phyloP scores from a whole-genome alignment of 2,888 invertebrate genomes.

The Coleophora flavipennella region DNA sequence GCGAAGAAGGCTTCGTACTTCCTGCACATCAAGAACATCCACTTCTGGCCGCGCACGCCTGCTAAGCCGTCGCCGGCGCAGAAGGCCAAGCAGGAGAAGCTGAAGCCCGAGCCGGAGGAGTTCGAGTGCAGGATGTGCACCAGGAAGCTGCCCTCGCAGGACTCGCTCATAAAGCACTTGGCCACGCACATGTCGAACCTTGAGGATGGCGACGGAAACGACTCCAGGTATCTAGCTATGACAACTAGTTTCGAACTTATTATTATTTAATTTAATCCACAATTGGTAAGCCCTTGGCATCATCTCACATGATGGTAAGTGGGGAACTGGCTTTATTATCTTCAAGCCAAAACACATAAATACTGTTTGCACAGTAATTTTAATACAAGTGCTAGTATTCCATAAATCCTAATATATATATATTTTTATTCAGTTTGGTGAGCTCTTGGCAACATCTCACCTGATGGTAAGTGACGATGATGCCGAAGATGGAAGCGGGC shows the following conservation, averaged over 20 bases:
- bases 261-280: too few species aligned
- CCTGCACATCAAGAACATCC: conserved; percentile 40
- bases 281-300: too few species aligned
- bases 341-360: too few species aligned
- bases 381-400: too few species aligned
- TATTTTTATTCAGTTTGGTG: too few species aligned
- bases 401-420: too few species aligned
- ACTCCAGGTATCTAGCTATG: conserved; percentile 33
- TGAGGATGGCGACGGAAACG: conserved; percentile 35
- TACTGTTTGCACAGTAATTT: too few species aligned
- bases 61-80: neutral
- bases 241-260: neutral
- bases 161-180: conserved; percentile 48
- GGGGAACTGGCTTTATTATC: too few species aligned
- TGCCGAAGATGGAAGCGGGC: too few species aligned
- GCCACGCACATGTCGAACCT: conserved; percentile 55
- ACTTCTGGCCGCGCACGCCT: conserved; percentile 30
- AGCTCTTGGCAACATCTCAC: too few species aligned
- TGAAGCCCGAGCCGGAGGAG: conserved; percentile 10
- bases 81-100: conserved; percentile 9
- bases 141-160: conserved; percentile 44
- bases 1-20: conserved; percentile 36
- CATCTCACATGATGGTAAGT: too few species aligned
- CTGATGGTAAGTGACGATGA: too few species aligned
- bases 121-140: conserved; percentile 54